Base-by-base conservation (phyloP, 2,113 vertebrate genomes). In the Calidris pygmaea region DNA sequence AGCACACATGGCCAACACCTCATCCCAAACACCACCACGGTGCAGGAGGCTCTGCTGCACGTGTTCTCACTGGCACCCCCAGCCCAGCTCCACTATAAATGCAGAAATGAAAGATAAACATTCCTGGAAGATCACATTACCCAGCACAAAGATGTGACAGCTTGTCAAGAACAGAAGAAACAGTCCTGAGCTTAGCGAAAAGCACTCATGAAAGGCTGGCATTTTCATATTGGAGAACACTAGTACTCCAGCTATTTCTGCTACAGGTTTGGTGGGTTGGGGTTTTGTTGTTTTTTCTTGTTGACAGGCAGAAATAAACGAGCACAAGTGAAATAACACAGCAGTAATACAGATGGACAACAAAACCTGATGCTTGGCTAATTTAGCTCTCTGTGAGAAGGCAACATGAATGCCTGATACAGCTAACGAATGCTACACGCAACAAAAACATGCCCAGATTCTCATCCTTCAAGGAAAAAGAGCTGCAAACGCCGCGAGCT, bases 241-340 rank as follows among this genome's bases (percentile, higher is more conserved):
- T 30, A 29, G 30, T 35, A 29, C 59, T 47, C 56, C 73, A 77
- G 65, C 65, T 92, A 85, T 60, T 89, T 39, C 76, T 96, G 91
- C 63, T 80, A 21, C 39, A 45, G 29, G 41, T 41, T 78, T 59
- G 15, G n/a, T 14, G 12, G 17, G 37, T 50, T 29, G 35, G 32
- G 5, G 16, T 43, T 6, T 5, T 22, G 34, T 14, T 60, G 19
- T 12, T 14, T 70, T 19, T 6, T 12, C 29, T 47, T 86, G 86
- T 34, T 81, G 70, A 85, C 59, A 84, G 67, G 72, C 82, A 93
- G 89, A 91, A 96, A 80, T 53, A 91, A 79, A 95, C 0, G 10
- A 93, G 77, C 63, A 79, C 67, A 88, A 96, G 60, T 88, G 87
- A 91, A 96, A 90, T 8, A 96, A 93, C 39, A 62, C 0, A 43